Conservation (phyloP, 2,888 invertebrate genomes). For the Chrysotoxum bicinctum region DNA sequence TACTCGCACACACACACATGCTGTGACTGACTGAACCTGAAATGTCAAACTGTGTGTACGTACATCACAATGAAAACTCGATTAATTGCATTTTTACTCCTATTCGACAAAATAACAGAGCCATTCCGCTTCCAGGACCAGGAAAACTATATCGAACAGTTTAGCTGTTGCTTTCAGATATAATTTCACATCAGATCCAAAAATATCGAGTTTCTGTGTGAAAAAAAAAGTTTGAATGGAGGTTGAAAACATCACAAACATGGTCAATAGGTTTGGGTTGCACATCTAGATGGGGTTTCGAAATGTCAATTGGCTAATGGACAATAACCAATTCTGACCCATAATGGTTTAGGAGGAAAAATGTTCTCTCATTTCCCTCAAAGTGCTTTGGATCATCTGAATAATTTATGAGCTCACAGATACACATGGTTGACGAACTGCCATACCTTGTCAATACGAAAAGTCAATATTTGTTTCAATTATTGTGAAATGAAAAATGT, state of each 20-base stretch:
- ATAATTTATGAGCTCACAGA: constrained; percentile 32
- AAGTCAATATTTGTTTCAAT: background rate
- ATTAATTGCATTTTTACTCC: background rate
- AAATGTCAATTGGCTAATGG: constrained; percentile 16
- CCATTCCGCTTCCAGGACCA: background rate
- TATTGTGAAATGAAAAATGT: background rate
- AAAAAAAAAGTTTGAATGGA: background rate
- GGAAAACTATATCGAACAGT: background rate
- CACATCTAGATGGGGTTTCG: background rate
- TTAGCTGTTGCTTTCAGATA: background rate
- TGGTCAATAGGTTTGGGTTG: background rate
- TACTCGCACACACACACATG: background rate
- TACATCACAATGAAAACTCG: background rate
- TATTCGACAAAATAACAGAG: background rate
- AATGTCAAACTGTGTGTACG: constrained; percentile 19
- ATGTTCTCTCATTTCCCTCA: background rate
- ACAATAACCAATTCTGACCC: constrained; percentile 4
- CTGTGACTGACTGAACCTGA: background rate
- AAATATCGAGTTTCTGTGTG: background rate
- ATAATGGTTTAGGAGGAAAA: background rate
- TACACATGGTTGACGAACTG: constrained; percentile 12
- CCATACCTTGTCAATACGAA: background rate
- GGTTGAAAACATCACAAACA: background rate
- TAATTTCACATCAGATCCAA: background rate
- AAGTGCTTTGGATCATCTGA: constrained; percentile 9